phyloP scores from a whole-genome alignment of 2,888 invertebrate species.

The Ophioninae sp. region DNA sequence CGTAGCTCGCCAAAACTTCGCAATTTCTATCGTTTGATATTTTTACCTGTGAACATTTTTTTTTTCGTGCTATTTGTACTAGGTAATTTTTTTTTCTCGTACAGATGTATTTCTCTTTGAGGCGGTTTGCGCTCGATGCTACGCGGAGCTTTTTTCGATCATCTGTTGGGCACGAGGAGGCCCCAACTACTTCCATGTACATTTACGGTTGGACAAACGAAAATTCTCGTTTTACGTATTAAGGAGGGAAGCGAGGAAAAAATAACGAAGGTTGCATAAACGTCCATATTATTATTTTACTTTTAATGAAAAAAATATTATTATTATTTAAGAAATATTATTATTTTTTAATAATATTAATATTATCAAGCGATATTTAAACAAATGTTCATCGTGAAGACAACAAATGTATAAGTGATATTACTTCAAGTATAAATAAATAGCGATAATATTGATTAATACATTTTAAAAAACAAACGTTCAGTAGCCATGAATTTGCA shows the following conservation, averaged over 20 bases:
- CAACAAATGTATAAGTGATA: too few relatives aligned
- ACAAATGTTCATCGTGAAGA: too few relatives aligned
- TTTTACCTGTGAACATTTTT: background rate
- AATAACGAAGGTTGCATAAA: background rate
- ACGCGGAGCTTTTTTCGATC: background rate
- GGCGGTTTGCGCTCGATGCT: background rate
- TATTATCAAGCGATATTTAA: too few relatives aligned
- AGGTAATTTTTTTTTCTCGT: background rate
- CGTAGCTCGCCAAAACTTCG: conserved; percentile 32
- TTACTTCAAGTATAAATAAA: too few relatives aligned
- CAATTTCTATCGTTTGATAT: conserved; percentile 31
- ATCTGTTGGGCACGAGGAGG: background rate
- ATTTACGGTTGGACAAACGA: background rate
- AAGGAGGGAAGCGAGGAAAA: background rate
- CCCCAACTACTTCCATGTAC: background rate
- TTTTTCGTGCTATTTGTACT: background rate
- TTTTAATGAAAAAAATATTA: too few relatives aligned
- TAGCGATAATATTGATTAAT: too few relatives aligned
- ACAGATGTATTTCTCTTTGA: background rate
- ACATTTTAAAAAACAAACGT: too few relatives aligned
- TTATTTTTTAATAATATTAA: too few relatives aligned
- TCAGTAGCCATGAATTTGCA: too few relatives aligned
- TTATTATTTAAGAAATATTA: too few relatives aligned
- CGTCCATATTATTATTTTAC: too few relatives aligned
- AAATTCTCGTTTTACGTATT: background rate